phyloP scores from a whole-genome alignment of 1,140 invertebrate genomes.

The Centruroides vittatus region DNA sequence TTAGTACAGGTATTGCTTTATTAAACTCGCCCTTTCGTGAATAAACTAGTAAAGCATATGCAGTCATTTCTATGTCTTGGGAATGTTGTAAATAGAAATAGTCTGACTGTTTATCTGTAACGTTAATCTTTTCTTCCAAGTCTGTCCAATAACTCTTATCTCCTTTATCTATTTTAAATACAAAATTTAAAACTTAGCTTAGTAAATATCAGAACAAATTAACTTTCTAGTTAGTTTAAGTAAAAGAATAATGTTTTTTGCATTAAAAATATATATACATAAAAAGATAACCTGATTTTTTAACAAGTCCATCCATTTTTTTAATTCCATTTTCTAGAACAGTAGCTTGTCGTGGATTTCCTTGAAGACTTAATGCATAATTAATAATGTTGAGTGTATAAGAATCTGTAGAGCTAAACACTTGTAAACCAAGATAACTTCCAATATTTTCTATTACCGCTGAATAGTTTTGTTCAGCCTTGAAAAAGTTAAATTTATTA shows the following conservation, averaged over 20 bases:
- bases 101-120: slow-evolving; percentile 40
- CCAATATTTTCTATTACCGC: slow-evolving; percentile 41
- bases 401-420: slow-evolving; percentile 47
- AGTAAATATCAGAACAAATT: too few species aligned
- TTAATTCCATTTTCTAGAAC: too few species aligned
- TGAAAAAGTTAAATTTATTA: slow-evolving; percentile 6
- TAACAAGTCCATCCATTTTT: too few species aligned
- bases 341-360: too few species aligned
- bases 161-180: background rate
- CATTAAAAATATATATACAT: too few species aligned
- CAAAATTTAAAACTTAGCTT: too few species aligned
- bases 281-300: too few species aligned
- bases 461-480: slow-evolving; percentile 37
- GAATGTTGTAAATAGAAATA: slow-evolving; percentile 52
- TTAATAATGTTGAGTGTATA: too few species aligned
- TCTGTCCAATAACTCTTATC: slow-evolving; percentile 13
- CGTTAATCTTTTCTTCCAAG: slow-evolving; percentile 12
- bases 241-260: too few species aligned
- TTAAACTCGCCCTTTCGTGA: slow-evolving; percentile 36
- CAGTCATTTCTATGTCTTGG: slow-evolving; percentile 72
- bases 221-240: too few species aligned
- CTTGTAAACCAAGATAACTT: slow-evolving; percentile 57
- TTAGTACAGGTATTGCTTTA: slow-evolving; percentile 60
- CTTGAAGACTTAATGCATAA: too few species aligned
- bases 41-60: slow-evolving; percentile 48